phyloP scores from a whole-genome alignment of 2,113 vertebrate genomes.

The Ascaphus truei region DNA sequence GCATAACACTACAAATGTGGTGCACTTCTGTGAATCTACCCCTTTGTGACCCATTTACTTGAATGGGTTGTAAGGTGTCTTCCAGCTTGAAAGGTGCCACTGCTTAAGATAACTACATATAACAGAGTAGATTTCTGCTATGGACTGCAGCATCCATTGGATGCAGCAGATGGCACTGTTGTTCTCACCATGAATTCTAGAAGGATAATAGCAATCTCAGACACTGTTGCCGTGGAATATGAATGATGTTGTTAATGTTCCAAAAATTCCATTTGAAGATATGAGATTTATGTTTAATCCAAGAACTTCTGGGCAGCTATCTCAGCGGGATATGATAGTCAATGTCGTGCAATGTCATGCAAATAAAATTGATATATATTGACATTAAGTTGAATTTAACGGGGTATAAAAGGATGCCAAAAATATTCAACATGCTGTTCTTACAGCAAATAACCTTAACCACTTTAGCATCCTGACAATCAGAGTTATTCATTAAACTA shows the following conservation, averaged over 20 bases:
- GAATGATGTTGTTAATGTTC: slow-evolving; percentile 7
- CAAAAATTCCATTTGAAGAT: slow-evolving; percentile 22
- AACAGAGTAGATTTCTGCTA: no score
- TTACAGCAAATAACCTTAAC: not conserved
- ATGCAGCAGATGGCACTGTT: slow-evolving; percentile 3
- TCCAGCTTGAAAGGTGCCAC: no score
- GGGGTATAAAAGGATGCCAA: not conserved
- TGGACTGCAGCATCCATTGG: no score
- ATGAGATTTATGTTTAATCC: slow-evolving; percentile 24
- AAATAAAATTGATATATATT: slow-evolving; percentile 14
- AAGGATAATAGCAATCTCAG: no score
- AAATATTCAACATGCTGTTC: not conserved
- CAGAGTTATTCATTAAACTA: no score
- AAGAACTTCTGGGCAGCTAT: slow-evolving; percentile 12
- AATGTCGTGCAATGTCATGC: slow-evolving; percentile 11
- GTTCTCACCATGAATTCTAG: no score
- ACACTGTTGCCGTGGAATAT: not conserved
- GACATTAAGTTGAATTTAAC: slow-evolving; percentile 2
- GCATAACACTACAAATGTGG: no score
- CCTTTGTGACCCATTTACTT: no score
- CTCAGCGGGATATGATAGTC: slow-evolving; percentile 13
- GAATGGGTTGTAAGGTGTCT: no score
- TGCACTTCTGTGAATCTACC: no score
- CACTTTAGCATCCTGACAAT: not conserved
- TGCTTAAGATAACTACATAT: no score